Evolutionary conservation across 2,797 vertebrate genomes (phyloP).

Genomic region (Hapalemur alaotrensis): DNA sequence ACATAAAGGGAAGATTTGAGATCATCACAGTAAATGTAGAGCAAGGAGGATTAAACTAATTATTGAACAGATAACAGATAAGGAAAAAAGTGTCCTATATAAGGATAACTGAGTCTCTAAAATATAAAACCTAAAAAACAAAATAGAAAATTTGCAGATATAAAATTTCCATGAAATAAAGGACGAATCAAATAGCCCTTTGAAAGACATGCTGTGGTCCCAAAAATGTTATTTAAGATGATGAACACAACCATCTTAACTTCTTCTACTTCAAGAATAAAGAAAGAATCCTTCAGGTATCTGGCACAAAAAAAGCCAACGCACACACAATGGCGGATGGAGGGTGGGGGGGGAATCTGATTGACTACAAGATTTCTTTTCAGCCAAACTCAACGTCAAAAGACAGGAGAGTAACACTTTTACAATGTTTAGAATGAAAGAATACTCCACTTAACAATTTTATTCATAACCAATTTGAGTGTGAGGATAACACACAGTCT

Average conservation of each 20-base stretch:
- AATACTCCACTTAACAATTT: not conserved
- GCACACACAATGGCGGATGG: not conserved
- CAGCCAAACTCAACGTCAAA: not conserved
- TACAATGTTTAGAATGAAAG: conserved; percentile 18
- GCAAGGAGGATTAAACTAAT: not conserved
- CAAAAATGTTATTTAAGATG: not conserved
- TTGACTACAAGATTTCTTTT: not conserved
- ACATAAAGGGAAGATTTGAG: not conserved
- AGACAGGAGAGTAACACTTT: not conserved
- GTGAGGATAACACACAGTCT: not conserved
- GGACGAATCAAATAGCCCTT: not conserved
- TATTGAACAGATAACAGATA: not conserved
- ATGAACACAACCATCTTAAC: not conserved
- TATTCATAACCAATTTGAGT: conserved; percentile 27
- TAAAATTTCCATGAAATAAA: conserved; percentile 1
- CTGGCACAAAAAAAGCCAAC: not conserved
- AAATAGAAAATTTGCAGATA: not conserved
- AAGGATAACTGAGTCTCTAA: not conserved
- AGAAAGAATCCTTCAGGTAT: not conserved
- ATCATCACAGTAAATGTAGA: not conserved
- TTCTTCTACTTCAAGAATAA: conserved; percentile 13
- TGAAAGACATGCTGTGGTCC: not conserved
- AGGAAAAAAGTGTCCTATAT: not conserved
- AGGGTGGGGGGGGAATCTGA: not conserved
- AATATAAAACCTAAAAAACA: not conserved